Evolutionary conservation across 2,888 invertebrate genomes (phyloP), one percentile per base, ranked within the genome.

Genomic region (Pseudococcus viburni): DNA sequence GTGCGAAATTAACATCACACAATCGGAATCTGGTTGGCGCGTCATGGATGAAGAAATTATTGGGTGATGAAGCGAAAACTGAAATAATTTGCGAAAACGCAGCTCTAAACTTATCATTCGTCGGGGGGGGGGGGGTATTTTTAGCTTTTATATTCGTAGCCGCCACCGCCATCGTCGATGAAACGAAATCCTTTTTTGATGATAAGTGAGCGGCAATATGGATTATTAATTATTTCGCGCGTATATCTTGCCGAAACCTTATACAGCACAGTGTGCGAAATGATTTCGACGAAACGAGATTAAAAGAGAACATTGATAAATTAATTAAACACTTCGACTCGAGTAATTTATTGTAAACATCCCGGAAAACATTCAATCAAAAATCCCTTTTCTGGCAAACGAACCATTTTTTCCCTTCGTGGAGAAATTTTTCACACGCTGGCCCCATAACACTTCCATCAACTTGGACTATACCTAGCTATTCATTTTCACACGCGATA

Each of bases 251-350:
- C 12, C 11, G n/a, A 83, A 19, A 83, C 42, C 6, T 64, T 64
- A 51, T 73, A 83, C 46, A 42, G 42, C 42, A 11, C 46, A 39
- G 19, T 26, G 46, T 83, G 46, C 19, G 33, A 83, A 46, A 46
- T 46, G 46, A 83, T 83, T 83, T 46, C 80, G 19, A 33, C 80
- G 46, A 42, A 83, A 46, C 17, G n/a, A 83, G 33, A 46, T 83
- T 46, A 39, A 83, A 46, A 83, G 17, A 17, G 46, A 83, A 19
- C 80, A 83, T 83, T 83, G 80, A 83, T 83, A 83, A 64, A 83
- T 83, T 77, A 77, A 77, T 77, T 77, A 77, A 77, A 77, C 39
- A 77, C 77, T 42, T 77, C 77, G 77, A 42, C 77, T 77, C 33
- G 39, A 77, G 39, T 42, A 77, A 77, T 77, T 39, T 39, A 42